Base-by-base conservation (phyloP, 2,113 vertebrate genomes). In the Mustela nigripes region DNA sequence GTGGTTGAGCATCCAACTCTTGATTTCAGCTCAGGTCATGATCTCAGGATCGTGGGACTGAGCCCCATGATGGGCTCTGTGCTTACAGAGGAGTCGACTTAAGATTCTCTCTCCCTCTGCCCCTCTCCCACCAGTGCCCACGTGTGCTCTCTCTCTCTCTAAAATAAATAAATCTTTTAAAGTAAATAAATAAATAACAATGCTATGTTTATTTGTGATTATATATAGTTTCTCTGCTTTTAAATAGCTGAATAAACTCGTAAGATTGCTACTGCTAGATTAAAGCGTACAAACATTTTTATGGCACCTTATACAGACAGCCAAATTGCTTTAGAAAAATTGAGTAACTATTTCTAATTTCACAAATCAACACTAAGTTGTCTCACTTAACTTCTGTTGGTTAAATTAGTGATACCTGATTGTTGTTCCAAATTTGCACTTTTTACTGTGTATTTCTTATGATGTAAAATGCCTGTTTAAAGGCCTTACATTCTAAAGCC, bases 311-410 rank as follows among this genome's bases (percentile, higher is more conserved):
- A 78, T 26, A 63, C 42, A 62, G 36, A 76, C 26, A 78, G 10
- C 9, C 11, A 79, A 92, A 74, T 19, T 97, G 31, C 60, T 96
- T 90, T 26, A 78, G 76, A 94, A 79, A 91, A 88, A 71, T 48
- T 22, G 78, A 76, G 2, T 42, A 97, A 74, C 12, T 69, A 50
- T 19, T 62, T 63, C 39, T 71, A 84, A 63, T 80, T 89, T 73
- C 63, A 84, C 12, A 62, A 82, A 21, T 82, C 24, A 48, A 73
- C 3, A 79, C 4, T 87, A 91, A 71, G 39, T 56, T 80, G 63
- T 73, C 19, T 42, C 21, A 31, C 45, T 84, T 79, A 83, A 88
- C 62, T 73, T 91, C 82, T 71, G 4, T 93, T 79, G 12, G 26
- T 58, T 95, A 87, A 88, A 67, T 76, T 60, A 89, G 56, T 11